Conservation (phyloP, 2,113 vertebrate species). For the Podocnemis expansa region DNA sequence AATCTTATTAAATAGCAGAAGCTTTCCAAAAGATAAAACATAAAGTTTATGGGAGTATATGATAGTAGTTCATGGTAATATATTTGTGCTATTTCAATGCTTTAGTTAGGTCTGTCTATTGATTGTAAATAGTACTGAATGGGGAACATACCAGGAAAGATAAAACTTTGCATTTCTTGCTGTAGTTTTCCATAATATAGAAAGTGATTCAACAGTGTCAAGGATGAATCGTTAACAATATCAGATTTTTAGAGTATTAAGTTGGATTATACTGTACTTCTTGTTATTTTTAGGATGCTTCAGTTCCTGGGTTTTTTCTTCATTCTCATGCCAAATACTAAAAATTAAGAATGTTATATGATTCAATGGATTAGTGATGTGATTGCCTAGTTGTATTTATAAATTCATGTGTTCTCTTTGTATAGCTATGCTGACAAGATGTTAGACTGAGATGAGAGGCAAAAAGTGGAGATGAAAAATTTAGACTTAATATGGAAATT, state of each 20-base stretch:
- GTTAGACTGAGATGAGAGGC: not conserved
- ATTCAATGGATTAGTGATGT: constrained; percentile 17
- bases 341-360: constrained; percentile 20
- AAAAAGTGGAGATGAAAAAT: not conserved
- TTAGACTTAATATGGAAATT: not conserved
- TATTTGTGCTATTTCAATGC: constrained; percentile 30
- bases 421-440: not conserved
- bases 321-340: constrained; percentile 18
- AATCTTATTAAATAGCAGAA: constrained; percentile 64
- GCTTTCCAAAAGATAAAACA: constrained; percentile 63
- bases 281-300: constrained; percentile 10
- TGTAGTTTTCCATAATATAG: not conserved
- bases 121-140: constrained; percentile 12
- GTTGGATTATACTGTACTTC: not conserved
- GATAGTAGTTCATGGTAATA: not conserved
- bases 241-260: not conserved
- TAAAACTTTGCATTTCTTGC: constrained; percentile 37
- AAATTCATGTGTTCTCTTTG: not conserved
- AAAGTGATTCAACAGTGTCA: not conserved
- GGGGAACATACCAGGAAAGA: not conserved
- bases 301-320: not conserved
- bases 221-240: constrained; percentile 25
- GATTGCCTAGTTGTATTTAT: constrained; percentile 48
- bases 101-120: not conserved
- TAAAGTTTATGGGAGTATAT: constrained; percentile 32